These are phyloP conservation scores for Brenthis daphne DNA, from an alignment of 2,888 invertebrate species.

Conservation along the genomic window DNA sequence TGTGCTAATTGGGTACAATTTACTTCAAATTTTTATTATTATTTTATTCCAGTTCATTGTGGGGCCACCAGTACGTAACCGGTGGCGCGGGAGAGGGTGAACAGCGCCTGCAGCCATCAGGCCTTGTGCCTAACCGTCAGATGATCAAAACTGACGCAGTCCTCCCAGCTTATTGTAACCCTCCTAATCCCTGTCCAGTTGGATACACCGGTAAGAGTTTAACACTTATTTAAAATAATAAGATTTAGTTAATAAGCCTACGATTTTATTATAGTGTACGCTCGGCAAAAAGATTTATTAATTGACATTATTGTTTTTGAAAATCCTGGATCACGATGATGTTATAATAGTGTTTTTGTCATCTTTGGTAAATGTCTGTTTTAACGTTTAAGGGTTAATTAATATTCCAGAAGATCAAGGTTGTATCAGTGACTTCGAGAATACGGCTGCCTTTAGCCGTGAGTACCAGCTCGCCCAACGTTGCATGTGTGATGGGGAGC, in stretches of 20 bases:
- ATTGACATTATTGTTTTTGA: no score
- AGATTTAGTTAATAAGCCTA: no score
- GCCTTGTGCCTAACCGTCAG: conserved; percentile 82
- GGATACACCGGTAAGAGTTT: conserved; percentile 89
- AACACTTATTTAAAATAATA: background rate
- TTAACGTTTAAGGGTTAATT: conserved; percentile 10
- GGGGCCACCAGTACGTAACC: conserved; percentile 89
- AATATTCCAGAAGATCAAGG: conserved; percentile 87
- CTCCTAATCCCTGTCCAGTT: conserved; percentile 98
- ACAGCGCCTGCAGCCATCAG: conserved; percentile 84
- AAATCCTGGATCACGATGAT: no score
- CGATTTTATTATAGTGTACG: no score
- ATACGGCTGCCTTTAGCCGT: conserved; percentile 96
- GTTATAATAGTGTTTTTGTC: background rate
- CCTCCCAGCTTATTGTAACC: conserved; percentile 98
- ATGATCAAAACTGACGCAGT: conserved; percentile 95
- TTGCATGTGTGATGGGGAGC: conserved; percentile 99
- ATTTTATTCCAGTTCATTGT: conserved; percentile 76
- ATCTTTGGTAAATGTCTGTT: conserved; percentile 7
- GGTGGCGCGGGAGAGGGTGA: conserved; percentile 91
- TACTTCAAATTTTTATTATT: no score
- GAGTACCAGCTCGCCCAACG: conserved; percentile 95
- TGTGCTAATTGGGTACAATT: no score
- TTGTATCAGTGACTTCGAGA: conserved; percentile 95
- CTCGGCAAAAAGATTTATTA: no score